Base-by-base conservation (phyloP, 2,888 invertebrate genomes). In the Pyralis farinalis region DNA sequence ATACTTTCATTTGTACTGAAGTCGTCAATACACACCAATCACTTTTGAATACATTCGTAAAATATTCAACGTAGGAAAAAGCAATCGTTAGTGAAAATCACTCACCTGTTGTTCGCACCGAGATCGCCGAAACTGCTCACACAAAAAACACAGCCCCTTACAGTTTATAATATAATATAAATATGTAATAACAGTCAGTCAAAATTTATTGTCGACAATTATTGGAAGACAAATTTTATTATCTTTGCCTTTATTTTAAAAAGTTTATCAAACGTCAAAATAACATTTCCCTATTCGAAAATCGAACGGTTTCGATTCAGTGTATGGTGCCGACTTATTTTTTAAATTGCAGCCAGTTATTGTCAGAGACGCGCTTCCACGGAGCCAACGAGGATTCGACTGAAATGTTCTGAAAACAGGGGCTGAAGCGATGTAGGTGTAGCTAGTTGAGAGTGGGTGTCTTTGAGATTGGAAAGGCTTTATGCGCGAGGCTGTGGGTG, bases 341-440 rank as follows among this genome's bases (percentile, higher is more conserved):
- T 44, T 34, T 7, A 34, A 28, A 43, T 42, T 40, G 16, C 21
- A 35, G 42, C 37, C 10, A 30, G 27, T 27, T 11, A 37, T 37
- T 29, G 38, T 37, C 34, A 8, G 7, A 32, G 46, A 47, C 74
- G 71, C 57, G 60, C 63, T 55, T 48, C 37, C 44, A 34, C 44
- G 34, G 44, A 45, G 63, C 55, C 65, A 58, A 40, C 69, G 37
- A 55, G 71, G 75, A 68, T 70, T 46, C 69, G 61, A 82, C 84
- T 82, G 72, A 73, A 69, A 67, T 70, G 74, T 68, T 64, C 72
- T 71, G 73, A 72, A 72, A 71, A 74, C 72, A 73, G 75, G 80
- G 85, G 75, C 69, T 79, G 71, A 64, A 63, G 59, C 58, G 55
- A 63, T 60, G 66, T 69, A 56, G 61, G 64, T 66, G 66, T 68